phyloP scores from a whole-genome alignment of 1,140 invertebrate genomes.

The Brachionus sp. region DNA sequence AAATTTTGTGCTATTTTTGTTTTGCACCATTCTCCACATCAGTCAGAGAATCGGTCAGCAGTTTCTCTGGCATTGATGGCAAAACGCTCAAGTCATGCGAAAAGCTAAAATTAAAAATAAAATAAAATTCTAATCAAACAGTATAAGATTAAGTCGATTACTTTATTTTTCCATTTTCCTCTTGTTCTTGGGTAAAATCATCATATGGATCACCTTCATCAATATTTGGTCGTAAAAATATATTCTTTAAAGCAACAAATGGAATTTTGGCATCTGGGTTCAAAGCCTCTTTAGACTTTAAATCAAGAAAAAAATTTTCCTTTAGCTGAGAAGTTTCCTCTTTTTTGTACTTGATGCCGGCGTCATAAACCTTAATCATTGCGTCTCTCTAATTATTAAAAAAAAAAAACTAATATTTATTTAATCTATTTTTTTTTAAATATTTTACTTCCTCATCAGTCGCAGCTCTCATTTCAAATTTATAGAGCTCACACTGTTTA shows the following conservation, averaged over 20 bases:
- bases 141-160: not conserved
- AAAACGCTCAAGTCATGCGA: slow-evolving; percentile 35
- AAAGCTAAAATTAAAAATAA: slow-evolving; percentile 1
- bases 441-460: slow-evolving; percentile 38
- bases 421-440: not conserved
- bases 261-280: slow-evolving; percentile 44
- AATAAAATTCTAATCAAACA: not conserved
- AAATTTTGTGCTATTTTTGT: not conserved
- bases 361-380: slow-evolving; percentile 42
- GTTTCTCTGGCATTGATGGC: slow-evolving; percentile 33
- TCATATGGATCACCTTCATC: slow-evolving; percentile 45
- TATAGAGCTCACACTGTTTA: slow-evolving; percentile 43
- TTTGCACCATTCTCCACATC: not conserved
- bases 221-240: slow-evolving; percentile 43
- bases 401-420: not conserved
- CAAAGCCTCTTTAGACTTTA: slow-evolving; percentile 41
- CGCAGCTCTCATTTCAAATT: slow-evolving; percentile 42
- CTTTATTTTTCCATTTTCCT: slow-evolving; percentile 38
- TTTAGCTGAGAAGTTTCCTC: not conserved
- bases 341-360: slow-evolving; percentile 41
- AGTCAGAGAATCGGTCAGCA: not conserved
- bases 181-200: slow-evolving; percentile 42
- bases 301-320: slow-evolving; percentile 40
- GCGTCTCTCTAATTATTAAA: slow-evolving; percentile 39
- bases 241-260: slow-evolving; percentile 44